Percentiles rank a stretch among this genome's conserved stretches.
Conservation (phyloP, 2,797 vertebrate species). For the Apodemus agrarius region DNA sequence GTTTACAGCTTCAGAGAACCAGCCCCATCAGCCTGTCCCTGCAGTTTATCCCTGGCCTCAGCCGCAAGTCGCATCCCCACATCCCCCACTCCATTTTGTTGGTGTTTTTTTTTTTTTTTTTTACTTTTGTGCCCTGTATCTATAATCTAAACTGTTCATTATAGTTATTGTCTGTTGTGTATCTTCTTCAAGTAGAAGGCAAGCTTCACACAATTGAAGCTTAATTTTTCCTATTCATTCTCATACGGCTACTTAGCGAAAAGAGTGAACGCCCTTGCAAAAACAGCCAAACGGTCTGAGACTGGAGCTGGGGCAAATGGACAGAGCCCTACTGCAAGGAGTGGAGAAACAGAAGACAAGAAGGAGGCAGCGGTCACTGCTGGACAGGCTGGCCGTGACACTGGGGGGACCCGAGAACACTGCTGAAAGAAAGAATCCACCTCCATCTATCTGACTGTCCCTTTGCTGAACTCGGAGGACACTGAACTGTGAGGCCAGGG, state of each 20-base stretch:
- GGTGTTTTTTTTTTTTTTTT: neutral
- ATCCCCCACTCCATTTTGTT: neutral
- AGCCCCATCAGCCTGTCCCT: neutral
- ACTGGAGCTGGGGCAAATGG: neutral
- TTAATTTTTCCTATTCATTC: neutral
- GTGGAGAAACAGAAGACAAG: neutral
- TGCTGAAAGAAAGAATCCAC: neutral
- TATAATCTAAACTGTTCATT: neutral
- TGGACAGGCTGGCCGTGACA: rapidly evolving
- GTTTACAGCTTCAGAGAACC: neutral
- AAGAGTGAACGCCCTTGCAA: neutral
- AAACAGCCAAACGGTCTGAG: neutral
- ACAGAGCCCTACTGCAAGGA: rapidly evolving
- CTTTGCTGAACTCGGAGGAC: rapidly evolving
- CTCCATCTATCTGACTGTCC: rapidly evolving
- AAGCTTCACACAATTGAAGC: neutral
- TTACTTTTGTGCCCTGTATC: neutral
- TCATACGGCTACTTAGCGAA: neutral
- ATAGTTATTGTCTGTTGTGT: neutral
- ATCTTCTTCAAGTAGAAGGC: neutral
- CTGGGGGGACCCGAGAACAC: neutral
- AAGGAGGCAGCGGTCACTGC: no score
- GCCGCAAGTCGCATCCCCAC: neutral
- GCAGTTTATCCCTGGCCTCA: neutral
- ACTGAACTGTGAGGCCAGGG: neutral